Evolutionary conservation across 1,140 invertebrate genomes (phyloP), one percentile per base, ranked within the genome.

Genomic region (Brachionus calyciflorus): DNA sequence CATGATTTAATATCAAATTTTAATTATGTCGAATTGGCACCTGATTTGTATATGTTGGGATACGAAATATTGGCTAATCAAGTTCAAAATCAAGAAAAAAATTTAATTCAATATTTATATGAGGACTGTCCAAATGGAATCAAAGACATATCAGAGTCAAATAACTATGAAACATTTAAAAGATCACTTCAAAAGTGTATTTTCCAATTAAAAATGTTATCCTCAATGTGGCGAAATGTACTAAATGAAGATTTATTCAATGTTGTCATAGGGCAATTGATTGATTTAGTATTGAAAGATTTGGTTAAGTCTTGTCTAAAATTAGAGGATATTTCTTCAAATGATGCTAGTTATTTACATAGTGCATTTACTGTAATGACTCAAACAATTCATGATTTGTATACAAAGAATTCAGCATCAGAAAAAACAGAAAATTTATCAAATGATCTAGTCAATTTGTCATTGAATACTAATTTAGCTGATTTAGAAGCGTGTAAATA

Each of bases 61-160:
- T 40, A 51, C 21, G 69, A 73, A 30, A 73, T 73, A 24, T 30
- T 73, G 46, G 46, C n/a, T 17, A 49, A 55, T 33, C 46, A 73
- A 53, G 10, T 73, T 2, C 10, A 73, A 51, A 49, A 55, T 24
- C 69, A 73, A 51, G 51, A 49, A 49, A 73, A 24, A 24, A 40
- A 73, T 55, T 41, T 73, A 14, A 73, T 73, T 21, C 10, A 73
- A 51, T 55, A 51, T 73, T 19, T 73, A 21, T 10, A 73, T 7
- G 69, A 73, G 21, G 69, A 73, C 9, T 51, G 28, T 73, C 51
- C 69, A 51, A 73, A 49, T 9, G 46, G 46, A 51, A 73, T 73
- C 24, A 65, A 28, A 55, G 69, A 73, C 14, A 40, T 73, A 10
- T 49, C 69, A 0, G 46, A 73, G 17, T 21, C 14, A n/a, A 30